phyloP scores from a whole-genome alignment of 2,888 invertebrate species.

The Phlogophora meticulosa region DNA sequence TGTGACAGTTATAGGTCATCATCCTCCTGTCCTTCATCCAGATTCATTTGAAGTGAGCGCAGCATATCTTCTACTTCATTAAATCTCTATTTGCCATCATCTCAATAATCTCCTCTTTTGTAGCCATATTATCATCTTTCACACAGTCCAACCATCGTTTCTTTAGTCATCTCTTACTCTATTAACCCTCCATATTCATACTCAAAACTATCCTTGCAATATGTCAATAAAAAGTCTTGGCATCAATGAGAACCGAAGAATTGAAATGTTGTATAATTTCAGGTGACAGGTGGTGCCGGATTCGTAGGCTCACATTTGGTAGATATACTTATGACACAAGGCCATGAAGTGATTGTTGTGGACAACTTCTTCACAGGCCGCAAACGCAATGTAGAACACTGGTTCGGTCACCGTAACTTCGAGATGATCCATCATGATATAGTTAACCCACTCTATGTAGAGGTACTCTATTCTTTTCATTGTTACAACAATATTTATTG shows the following conservation, averaged over 20 bases:
- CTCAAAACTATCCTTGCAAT: too few species aligned
- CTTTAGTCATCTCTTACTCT: too few species aligned
- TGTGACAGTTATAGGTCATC: too few species aligned
- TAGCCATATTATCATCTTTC: too few species aligned
- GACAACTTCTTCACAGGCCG: conserved; percentile 99
- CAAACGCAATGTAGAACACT: conserved; percentile 99
- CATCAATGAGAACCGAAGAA: background rate
- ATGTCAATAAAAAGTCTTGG: too few species aligned
- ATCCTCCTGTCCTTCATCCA: too few species aligned
- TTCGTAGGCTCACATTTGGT: conserved; percentile 99
- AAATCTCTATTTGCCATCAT: too few species aligned
- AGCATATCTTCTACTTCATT: too few species aligned
- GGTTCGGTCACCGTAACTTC: conserved; percentile 99
- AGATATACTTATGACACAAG: conserved; percentile 98
- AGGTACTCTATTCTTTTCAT: conserved; percentile 85
- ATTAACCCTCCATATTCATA: too few species aligned
- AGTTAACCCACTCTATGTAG: conserved; percentile 98
- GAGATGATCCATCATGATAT: conserved; percentile 99
- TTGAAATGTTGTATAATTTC: conserved; percentile 61
- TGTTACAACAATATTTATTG: background rate
- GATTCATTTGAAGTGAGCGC: too few species aligned
- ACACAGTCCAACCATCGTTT: too few species aligned
- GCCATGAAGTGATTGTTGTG: conserved; percentile 98
- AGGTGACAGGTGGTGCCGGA: conserved; percentile 99
- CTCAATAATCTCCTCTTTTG: too few species aligned